Evolutionary conservation across 2,797 vertebrate genomes (phyloP).

Genomic region (Thripadectes ignobilis): DNA sequence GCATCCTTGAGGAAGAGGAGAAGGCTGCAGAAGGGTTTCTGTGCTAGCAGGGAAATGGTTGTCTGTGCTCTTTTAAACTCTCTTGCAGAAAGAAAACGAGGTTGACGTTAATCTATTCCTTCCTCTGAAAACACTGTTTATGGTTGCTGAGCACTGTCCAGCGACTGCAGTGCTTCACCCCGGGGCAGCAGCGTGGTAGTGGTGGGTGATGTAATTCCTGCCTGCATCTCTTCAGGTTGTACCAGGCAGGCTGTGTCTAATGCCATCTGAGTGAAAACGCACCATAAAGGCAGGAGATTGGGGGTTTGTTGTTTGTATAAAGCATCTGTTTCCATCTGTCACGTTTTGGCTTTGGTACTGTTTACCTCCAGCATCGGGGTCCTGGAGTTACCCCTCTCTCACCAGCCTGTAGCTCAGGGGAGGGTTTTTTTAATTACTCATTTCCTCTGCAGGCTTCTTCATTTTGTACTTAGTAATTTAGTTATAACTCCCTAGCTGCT

Average conservation of each 20-base stretch:
- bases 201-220: constrained; percentile 36
- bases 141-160: constrained; percentile 11
- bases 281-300: not conserved
- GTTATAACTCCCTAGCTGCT: constrained; percentile 31
- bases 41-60: not conserved
- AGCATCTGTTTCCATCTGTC: constrained; percentile 17
- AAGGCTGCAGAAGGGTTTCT: not conserved
- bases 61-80: not conserved
- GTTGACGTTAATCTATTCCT: not conserved
- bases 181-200: not conserved
- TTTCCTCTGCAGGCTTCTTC: constrained; percentile 66
- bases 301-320: not conserved
- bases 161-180: not conserved
- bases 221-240: not conserved
- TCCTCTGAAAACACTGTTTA: not conserved
- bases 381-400: not conserved
- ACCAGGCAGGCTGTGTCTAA: not conserved
- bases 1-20: not conserved
- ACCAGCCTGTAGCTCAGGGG: constrained; percentile 8
- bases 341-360: not conserved
- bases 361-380: not conserved
- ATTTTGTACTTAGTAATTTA: constrained; percentile 65
- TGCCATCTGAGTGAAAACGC: not conserved
- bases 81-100: not conserved
- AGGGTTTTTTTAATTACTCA: constrained; percentile 59